phyloP scores from a whole-genome alignment of 2,888 invertebrate species.

The Agrypnus murinus region DNA sequence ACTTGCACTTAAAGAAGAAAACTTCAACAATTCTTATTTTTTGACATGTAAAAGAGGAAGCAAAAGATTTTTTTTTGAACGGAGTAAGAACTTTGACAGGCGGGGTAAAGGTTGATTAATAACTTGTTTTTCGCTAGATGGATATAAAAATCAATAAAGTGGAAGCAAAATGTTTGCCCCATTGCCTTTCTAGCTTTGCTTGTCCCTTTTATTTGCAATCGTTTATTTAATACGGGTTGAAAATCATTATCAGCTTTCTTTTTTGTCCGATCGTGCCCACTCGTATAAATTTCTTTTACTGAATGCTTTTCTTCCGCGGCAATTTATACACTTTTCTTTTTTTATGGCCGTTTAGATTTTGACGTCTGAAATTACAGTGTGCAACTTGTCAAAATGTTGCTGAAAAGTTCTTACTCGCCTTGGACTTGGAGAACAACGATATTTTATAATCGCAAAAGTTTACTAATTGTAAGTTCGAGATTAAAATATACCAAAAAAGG shows the following conservation, averaged over 20 bases:
- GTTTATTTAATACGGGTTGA: constrained; percentile 34
- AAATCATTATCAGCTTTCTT: constrained; percentile 25
- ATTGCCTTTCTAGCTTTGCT: constrained; percentile 16
- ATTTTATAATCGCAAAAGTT: too few species aligned
- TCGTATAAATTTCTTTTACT: constrained; percentile 6
- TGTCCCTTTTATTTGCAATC: constrained; percentile 30
- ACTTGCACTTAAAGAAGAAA: constrained; percentile 7
- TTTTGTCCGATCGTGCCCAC: not conserved
- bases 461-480: too few species aligned
- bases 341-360: not conserved
- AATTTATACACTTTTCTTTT: not conserved
- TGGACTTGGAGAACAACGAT: too few species aligned
- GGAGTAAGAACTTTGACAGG: constrained; percentile 37
- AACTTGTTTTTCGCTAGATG: constrained; percentile 39
- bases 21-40: constrained; percentile 19
- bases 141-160: constrained; percentile 42
- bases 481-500: too few species aligned
- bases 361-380: not conserved
- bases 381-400: not conserved
- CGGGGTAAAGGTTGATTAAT: constrained; percentile 41
- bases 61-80: constrained; percentile 15
- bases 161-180: constrained; percentile 24
- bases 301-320: not conserved
- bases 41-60: constrained; percentile 17
- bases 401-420: too few species aligned